Percentiles rank a stretch among this genome's conserved stretches.
phyloP scores from a whole-genome alignment of 2,113 vertebrate genomes.

The Vidua chalybeata region DNA sequence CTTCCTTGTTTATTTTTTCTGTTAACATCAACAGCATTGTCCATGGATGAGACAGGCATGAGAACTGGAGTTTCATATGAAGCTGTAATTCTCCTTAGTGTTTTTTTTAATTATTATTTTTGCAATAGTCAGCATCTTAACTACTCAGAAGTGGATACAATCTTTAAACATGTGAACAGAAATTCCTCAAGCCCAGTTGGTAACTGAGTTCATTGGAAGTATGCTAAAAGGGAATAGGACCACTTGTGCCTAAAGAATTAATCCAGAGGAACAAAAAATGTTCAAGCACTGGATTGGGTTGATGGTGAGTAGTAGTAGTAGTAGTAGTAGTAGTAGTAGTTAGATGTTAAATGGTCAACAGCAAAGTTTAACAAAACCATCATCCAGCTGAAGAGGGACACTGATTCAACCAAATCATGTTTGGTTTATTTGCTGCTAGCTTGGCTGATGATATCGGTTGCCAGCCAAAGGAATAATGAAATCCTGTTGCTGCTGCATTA shows the following conservation, averaged over 20 bases:
- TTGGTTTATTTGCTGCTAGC: background rate
- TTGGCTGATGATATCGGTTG: background rate
- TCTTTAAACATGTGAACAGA: background rate
- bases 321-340: background rate
- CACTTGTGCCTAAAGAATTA: background rate
- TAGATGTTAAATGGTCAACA: background rate
- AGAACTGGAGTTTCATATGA: background rate
- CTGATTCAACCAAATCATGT: background rate
- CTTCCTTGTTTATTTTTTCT: conserved; percentile 32
- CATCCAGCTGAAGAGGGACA: background rate
- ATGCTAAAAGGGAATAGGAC: background rate
- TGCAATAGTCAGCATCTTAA: background rate
- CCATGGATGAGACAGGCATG: background rate
- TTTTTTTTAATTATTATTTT: background rate
- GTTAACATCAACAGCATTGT: background rate
- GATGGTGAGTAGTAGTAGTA: background rate
- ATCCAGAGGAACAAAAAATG: background rate
- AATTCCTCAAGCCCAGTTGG: background rate
- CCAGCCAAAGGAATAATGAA: background rate
- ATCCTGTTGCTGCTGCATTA: background rate
- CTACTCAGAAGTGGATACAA: background rate
- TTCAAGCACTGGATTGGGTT: background rate
- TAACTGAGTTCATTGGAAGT: background rate
- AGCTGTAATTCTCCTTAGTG: background rate
- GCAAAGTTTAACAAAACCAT: background rate